Evolutionary conservation across 2,113 vertebrate genomes (phyloP).

Genomic region (Rynchops niger): DNA sequence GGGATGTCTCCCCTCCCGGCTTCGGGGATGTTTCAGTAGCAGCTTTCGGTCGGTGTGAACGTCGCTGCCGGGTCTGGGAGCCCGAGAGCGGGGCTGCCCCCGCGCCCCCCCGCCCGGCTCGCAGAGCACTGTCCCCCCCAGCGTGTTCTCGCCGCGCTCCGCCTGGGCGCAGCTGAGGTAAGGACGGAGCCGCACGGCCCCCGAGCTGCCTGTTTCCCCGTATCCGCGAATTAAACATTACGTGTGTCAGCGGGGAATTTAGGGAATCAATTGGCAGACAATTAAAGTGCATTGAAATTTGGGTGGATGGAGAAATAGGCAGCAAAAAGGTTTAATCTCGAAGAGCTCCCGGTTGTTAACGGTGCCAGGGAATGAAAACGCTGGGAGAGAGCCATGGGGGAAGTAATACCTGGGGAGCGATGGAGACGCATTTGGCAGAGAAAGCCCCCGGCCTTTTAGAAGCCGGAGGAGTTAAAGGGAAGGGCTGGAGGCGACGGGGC

Average conservation of each 20-base stretch:
- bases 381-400: conserved; percentile 11
- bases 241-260: background rate
- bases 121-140: background rate
- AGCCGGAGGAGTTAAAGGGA: background rate
- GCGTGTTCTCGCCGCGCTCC: background rate
- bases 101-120: background rate
- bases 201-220: background rate
- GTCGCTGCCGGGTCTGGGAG: background rate
- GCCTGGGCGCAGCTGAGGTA: background rate
- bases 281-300: background rate
- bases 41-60: rapidly evolving
- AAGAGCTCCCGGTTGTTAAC: background rate
- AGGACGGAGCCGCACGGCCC: background rate
- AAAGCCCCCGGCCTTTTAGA: background rate
- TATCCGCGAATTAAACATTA: background rate
- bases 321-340: background rate
- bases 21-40: background rate
- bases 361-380: background rate
- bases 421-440: conserved; percentile 30
- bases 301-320: background rate
- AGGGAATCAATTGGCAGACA: background rate
- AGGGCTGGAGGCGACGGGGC: background rate
- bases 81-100: background rate
- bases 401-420: conserved; percentile 1
- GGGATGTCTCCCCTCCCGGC: background rate